Evolutionary conservation across 2,888 invertebrate genomes (phyloP).

Genomic region (Chymomyza caudatula): DNA sequence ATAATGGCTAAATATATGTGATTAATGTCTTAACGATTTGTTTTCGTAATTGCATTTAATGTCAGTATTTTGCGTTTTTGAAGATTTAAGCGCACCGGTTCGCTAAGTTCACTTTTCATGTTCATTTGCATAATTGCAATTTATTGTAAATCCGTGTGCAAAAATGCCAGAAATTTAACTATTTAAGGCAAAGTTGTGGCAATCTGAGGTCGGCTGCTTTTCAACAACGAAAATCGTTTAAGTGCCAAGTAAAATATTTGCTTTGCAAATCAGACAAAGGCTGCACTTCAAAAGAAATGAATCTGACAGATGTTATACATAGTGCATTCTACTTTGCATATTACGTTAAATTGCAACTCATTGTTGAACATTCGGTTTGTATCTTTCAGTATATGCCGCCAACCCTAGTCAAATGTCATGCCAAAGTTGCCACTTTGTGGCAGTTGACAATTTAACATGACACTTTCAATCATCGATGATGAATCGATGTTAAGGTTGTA

Average conservation of each 20-base stretch:
- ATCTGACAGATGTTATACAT: conserved; percentile 7
- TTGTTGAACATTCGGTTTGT: background rate
- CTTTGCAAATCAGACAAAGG: conserved; percentile 25
- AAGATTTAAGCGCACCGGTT: conserved; percentile 33
- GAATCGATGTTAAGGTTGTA: conserved; percentile 19
- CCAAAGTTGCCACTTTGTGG: no score
- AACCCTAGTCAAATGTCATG: background rate
- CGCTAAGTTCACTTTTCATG: background rate
- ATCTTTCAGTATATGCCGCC: no score
- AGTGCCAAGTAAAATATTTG: conserved; percentile 16
- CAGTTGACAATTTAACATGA: conserved; percentile 35
- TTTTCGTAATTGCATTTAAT: conserved; percentile 45
- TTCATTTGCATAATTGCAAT: conserved; percentile 68
- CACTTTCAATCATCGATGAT: conserved; percentile 43
- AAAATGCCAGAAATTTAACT: conserved; percentile 59
- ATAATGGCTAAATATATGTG: conserved; percentile 49
- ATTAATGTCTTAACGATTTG: background rate
- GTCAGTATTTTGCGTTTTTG: conserved; percentile 27
- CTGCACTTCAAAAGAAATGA: conserved; percentile 23
- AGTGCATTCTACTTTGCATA: background rate
- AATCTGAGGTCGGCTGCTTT: conserved; percentile 61
- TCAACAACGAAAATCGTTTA: conserved; percentile 25
- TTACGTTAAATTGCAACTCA: background rate
- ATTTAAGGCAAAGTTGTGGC: conserved; percentile 44
- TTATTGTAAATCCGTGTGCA: conserved; percentile 66